Base-by-base conservation (phyloP, 2,797 vertebrate genomes). In the Furcifer pardalis region DNA sequence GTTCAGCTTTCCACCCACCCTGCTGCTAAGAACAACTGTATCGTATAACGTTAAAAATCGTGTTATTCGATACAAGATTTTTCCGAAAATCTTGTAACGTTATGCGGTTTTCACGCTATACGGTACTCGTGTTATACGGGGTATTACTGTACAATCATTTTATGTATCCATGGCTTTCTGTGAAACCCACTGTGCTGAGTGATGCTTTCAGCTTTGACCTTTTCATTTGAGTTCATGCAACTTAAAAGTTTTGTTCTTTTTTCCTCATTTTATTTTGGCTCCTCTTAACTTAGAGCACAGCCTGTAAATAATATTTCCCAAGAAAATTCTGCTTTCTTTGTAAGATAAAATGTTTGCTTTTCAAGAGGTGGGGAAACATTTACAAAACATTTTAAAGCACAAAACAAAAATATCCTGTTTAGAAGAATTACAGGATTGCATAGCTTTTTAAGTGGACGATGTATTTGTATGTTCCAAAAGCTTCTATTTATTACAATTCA, bases 131-230 rank as follows among this genome's bases (percentile, higher is more conserved):
- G n/a, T n/a, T n/a, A n/a, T n/a, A n/a, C n/a, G n/a, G n/a, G n/a
- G n/a, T n/a, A n/a, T n/a, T n/a, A n/a, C n/a, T n/a, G n/a, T n/a
- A n/a, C 74, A 65, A 76, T 0, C 44, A 77, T 79, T n/a, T 21
- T 59, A 40, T 49, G 44, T 10, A 74, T 74, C 63, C 83, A 7
- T 83, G 6, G 42, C 9, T 81, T 84, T 44, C 86, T 77, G 59
- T 35, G 79, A 65, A 84, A 32, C 83, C 86, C 86, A 62, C 86
- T 74, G 90, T 74, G 62, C 82, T 76, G 60, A 40, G 0, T 49
- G 68, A 63, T 27, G 62, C 88, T 82, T 88, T 81, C 62, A 44
- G 17, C 32, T 60, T 46, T 44, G 77, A 62, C 87, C 85, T 79
- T 81, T 46, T 4, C 0, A 1, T 40, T 74, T 49, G 5, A n/a